Conservation (phyloP, 2,797 vertebrate genomes). For the Pangasius mekongensis region DNA sequence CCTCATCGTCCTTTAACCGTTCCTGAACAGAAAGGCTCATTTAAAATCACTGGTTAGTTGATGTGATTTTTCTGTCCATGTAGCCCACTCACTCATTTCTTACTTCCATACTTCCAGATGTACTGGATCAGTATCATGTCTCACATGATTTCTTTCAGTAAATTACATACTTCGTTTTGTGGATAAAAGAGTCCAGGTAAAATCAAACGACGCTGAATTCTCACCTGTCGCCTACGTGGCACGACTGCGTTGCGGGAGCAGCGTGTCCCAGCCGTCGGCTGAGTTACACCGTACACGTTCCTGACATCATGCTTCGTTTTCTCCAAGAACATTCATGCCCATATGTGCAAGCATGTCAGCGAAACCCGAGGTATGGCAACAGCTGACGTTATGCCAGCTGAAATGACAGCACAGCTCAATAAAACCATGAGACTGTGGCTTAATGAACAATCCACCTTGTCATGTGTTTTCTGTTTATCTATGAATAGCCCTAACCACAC, state of each 20-base stretch:
- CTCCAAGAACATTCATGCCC: neutral
- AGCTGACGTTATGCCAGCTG: neutral
- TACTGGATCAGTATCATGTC: neutral
- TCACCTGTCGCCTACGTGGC: too few relatives aligned
- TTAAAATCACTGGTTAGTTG: neutral
- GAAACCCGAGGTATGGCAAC: neutral
- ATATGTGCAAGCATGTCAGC: neutral
- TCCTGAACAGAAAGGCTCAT: neutral
- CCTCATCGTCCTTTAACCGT: neutral
- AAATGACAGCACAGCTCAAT: neutral
- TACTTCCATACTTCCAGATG: neutral
- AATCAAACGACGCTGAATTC: neutral
- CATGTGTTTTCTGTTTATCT: neutral
- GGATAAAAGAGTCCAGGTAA: neutral
- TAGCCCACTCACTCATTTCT: neutral
- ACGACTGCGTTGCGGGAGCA: neutral
- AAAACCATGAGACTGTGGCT: neutral
- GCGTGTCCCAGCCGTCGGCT: neutral
- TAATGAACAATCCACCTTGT: neutral
- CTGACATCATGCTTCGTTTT: neutral
- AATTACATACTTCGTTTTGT: neutral
- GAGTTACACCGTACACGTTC: neutral
- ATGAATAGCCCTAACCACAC: neutral
- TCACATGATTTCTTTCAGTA: neutral
- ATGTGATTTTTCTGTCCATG: neutral